Conservation (phyloP, 2,113 vertebrate genomes). For the Malurus elegans region DNA sequence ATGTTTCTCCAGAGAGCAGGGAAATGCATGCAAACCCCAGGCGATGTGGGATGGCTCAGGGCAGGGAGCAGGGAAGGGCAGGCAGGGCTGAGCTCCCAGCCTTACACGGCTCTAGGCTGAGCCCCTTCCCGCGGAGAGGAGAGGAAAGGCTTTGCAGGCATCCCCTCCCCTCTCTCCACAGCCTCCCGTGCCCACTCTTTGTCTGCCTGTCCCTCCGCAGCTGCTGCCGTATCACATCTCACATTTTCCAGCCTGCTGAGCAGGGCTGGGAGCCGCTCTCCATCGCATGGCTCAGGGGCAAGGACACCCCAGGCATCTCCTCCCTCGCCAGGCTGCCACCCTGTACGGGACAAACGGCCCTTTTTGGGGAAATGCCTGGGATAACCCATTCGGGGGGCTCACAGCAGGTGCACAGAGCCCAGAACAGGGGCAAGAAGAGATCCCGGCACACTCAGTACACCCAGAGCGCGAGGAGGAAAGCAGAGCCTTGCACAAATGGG, state of each 20-base stretch:
- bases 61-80: background rate
- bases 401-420: background rate
- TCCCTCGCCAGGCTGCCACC: background rate
- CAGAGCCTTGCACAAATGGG: background rate
- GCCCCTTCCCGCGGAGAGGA: background rate
- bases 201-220: conserved; percentile 60
- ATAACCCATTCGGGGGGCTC: background rate
- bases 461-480: background rate
- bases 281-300: background rate
- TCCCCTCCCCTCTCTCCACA: conserved; percentile 12
- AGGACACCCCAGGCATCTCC: background rate
- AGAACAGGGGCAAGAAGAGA: background rate
- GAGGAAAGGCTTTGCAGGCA: background rate
- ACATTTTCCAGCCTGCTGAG: conserved; percentile 66
- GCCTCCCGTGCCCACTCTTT: conserved; percentile 53
- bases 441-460: rapidly evolving
- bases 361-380: background rate
- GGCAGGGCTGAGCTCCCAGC: background rate
- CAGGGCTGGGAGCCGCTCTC: conserved; percentile 37
- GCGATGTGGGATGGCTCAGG: background rate
- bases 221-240: conserved; percentile 67
- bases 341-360: rapidly evolving
- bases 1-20: background rate
- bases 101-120: background rate
- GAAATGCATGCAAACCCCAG: rapidly evolving